Base-by-base conservation (phyloP, 1,140 invertebrate species). In the Neoseiulus cucumeris region DNA sequence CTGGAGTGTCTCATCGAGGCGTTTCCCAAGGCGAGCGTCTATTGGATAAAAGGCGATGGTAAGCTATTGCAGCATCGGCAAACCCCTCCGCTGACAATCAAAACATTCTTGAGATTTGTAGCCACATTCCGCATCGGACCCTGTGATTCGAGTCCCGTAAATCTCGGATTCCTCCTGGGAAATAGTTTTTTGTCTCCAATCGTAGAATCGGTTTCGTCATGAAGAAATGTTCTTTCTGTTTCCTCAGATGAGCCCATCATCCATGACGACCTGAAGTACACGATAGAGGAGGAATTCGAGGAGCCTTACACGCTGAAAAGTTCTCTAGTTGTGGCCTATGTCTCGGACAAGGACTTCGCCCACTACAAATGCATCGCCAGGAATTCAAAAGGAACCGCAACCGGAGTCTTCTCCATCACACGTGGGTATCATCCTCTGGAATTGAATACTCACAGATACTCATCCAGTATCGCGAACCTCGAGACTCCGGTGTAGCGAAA, bases 351-450 rank as follows among this genome's bases (percentile, higher is more conserved):
- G 14, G 51, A 59, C 33, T 33, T 59, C 22, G 14, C 51, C 2
- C 51, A 59, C 33, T 59, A 59, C 22, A 59, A 59, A 59, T 59
- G 51, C 51, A 59, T 59, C 22, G 51, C 51, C 14, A 25, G 51
- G 25, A 59, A 59, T 9, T 25, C 22, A 14, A 59, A 25, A 33
- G 51, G 51, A 25, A 59, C 51, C 1, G 51, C 51, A 2, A 59
- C 51, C 14, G 51, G 51, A 2, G 51, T 59, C 1, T 59, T 59
- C 33, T 59, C 51, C 4, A 14, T 59, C 12, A 59, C 51, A 14
- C 51, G 51, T 59, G 33, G 22, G 51, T 59, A 25, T 25, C 33
- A 25, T 2, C 17, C 18, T 6, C 42, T 14, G 45, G n/a, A n/a
- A n/a, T n/a, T n/a, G n/a, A n/a, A n/a, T n/a, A n/a, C n/a, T n/a